phyloP scores from a whole-genome alignment of 2,797 vertebrate genomes.

The Crenichthys baileyi region DNA sequence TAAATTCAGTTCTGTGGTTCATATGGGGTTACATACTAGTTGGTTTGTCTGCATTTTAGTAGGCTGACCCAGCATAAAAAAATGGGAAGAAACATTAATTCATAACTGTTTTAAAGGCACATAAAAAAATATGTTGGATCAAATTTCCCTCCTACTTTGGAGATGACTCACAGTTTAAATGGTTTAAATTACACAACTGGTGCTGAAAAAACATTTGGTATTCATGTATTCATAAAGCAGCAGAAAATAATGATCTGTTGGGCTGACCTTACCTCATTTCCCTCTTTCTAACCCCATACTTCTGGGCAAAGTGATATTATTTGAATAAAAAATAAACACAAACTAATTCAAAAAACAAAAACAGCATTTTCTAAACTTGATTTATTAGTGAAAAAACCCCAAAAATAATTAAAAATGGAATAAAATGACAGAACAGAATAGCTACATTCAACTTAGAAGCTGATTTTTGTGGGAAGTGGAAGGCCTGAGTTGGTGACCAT shows the following conservation, averaged over 20 bases:
- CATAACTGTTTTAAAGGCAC: neutral
- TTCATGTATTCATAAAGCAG: neutral
- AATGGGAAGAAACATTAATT: slow-evolving; percentile 1
- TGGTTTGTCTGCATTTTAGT: neutral
- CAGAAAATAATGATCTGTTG: neutral
- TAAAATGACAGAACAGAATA: neutral
- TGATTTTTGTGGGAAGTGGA: neutral
- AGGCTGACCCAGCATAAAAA: neutral
- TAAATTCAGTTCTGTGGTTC: neutral
- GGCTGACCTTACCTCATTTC: neutral
- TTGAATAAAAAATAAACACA: neutral
- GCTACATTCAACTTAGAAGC: neutral
- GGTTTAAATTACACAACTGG: neutral
- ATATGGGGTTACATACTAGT: neutral
- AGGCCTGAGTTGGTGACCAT: neutral
- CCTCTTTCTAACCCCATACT: neutral
- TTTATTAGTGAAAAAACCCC: neutral
- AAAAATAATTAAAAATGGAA: neutral
- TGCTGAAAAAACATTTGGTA: neutral
- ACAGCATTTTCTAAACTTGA: neutral
- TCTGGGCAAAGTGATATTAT: neutral
- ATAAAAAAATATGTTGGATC: neutral
- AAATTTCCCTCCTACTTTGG: neutral
- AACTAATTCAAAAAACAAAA: neutral
- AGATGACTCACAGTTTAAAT: neutral